Evolutionary conservation across 2,113 vertebrate species (phyloP), one percentile per base, ranked within the genome.

Genomic region (Oreochromis tanganicae): DNA sequence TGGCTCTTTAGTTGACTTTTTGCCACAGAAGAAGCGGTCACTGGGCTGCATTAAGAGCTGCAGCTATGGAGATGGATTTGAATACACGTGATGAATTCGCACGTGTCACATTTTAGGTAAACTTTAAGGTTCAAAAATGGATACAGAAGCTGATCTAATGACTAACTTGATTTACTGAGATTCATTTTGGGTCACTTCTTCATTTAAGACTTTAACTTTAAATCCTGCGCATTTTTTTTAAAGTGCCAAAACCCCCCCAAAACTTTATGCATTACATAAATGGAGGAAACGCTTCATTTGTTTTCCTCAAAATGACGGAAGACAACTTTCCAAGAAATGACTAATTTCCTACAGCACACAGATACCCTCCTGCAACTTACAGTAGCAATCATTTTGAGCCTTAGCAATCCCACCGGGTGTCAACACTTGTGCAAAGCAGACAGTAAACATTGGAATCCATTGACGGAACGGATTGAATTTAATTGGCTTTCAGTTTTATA

Each of bases 401-500:
- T 7, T 1, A 19, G 81, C 71, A 41, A 84, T 92, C 92, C 90
- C 80, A 85, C 61, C 1, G 78, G 79, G 85, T 29, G 89, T 90
- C 88, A 56, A 90, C 82, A 79, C 86, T 79, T 10, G 71, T 21
- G 82, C 80, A 73, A 32, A 90, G 82, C 85, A 50, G 85, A 90
- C 88, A 41, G 87, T 84, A 91, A 91, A 91, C 90, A 84, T 4
- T 75, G 83, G 86, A 90, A 91, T 91, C 89, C 92, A 80, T 66
- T 55, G 57, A 92, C 63, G 88, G 82, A 94, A 93, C 85, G 36
- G 90, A 92, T 89, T 84, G 84, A 61, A 46, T 94, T 94, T 92
- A 93, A 94, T 93, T 94, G 93, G 73, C 88, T 93, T 91, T 61
- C 61, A 85, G 86, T 93, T 92, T 93, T 91, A 88, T 83, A 52